Conservation (phyloP, 2,113 vertebrate genomes). For the Coracopsis vasa region DNA sequence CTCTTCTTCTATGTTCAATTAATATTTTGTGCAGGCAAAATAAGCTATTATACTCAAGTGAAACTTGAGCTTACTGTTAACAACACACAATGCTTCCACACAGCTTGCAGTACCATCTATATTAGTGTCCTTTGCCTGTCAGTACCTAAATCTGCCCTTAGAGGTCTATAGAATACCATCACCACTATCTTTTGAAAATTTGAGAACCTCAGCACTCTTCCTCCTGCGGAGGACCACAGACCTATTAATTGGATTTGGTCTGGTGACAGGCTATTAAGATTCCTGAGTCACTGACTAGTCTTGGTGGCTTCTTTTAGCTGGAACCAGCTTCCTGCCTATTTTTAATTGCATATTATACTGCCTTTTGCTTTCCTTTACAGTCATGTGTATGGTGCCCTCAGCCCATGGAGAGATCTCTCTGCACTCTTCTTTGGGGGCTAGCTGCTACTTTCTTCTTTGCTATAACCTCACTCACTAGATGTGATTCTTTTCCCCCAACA, state of each 20-base stretch:
- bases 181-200: neutral
- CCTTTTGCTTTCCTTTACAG: neutral
- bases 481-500: neutral
- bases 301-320: neutral
- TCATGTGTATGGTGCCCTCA: neutral
- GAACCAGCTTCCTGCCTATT: neutral
- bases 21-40: neutral
- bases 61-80: neutral
- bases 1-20: neutral
- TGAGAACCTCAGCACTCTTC: neutral
- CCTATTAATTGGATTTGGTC: neutral
- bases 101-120: neutral
- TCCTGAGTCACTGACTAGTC: neutral
- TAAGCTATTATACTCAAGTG: neutral
- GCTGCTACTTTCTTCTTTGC: slow-evolving; percentile 19
- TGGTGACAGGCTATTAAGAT: neutral
- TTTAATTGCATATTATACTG: neutral
- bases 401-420: neutral
- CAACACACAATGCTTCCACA: neutral
- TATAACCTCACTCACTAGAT: neutral
- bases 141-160: neutral
- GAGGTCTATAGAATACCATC: neutral
- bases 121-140: neutral
- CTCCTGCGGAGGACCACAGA: neutral
- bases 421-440: slow-evolving; percentile 14